Percentiles rank a stretch among this genome's conserved stretches.
Evolutionary conservation across 2,888 invertebrate species (phyloP).

Genomic region (Encarsia formosa): DNA sequence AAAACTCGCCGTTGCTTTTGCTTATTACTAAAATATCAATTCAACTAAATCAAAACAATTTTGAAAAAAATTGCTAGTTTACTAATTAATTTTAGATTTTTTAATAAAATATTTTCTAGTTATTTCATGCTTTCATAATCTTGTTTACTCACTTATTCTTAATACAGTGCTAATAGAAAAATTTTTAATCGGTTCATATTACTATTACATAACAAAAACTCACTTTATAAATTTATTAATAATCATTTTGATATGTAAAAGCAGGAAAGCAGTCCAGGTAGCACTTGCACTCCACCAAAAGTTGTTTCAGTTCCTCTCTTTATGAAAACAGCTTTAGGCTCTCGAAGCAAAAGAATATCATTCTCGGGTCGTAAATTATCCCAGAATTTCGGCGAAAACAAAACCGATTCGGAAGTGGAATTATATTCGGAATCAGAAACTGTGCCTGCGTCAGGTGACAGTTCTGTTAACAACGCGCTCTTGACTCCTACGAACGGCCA

Average conservation of each 20-base stretch:
- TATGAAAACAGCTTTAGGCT: slow-evolving; percentile 51
- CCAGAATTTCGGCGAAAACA: slow-evolving; percentile 4
- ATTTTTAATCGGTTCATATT: not conserved
- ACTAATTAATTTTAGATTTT: too few relatives aligned
- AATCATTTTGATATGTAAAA: too few relatives aligned
- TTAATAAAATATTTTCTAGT: too few relatives aligned
- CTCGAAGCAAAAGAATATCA: slow-evolving; percentile 45
- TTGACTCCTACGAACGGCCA: slow-evolving; percentile 30
- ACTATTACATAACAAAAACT: too few relatives aligned
- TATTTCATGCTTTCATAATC: too few relatives aligned
- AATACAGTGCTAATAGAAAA: not conserved
- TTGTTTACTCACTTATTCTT: too few relatives aligned
- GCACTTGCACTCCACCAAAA: not conserved
- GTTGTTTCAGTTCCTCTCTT: slow-evolving; percentile 46
- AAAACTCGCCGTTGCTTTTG: too few relatives aligned
- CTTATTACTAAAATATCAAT: too few relatives aligned
- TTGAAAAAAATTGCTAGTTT: too few relatives aligned
- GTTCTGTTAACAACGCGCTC: slow-evolving; percentile 38
- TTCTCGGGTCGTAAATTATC: slow-evolving; percentile 22
- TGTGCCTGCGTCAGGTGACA: slow-evolving; percentile 3
- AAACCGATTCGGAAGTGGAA: slow-evolving; percentile 6
- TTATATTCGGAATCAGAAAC: slow-evolving; percentile 7
- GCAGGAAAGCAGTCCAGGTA: slow-evolving; percentile 9
- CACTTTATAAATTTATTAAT: too few relatives aligned
- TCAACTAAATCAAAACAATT: too few relatives aligned